Evolutionary conservation across 2,113 vertebrate species (phyloP), one percentile per base, ranked within the genome.

Genomic region (Pelvicachromis taeniatus): DNA sequence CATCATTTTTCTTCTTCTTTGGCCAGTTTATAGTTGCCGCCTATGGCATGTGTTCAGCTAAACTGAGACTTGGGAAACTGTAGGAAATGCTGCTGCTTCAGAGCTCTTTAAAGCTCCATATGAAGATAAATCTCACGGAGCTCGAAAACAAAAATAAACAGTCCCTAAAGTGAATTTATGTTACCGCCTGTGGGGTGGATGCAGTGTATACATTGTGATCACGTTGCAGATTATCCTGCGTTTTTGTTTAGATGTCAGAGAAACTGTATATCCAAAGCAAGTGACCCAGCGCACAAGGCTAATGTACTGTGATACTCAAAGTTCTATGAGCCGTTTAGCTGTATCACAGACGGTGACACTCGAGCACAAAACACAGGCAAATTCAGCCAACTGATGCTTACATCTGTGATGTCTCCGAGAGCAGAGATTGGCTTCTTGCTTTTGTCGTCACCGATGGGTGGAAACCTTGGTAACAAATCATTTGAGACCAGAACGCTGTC

Each of bases 401-500:
- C 23, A 29, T 83, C 80, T 68, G 65, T 38, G 81, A 56, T 77
- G 4, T 54, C 29, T 79, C 6, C 9, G 23, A 40, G 45, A 68
- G 78, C 81, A 5, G 80, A 1, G 61, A 91, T 91, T 91, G 93
- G 88, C 29, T 82, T 53, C 56, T 84, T n/a, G 59, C 14, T 7
- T n/a, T 65, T 89, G 91, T 90, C 86, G 81, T 94, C 93, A 94
- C 77, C 12, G 26, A 33, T 31, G 63, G 54, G 80, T 54, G 70
- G 85, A 90, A 82, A 91, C 87, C 88, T 90, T 85, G 63, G 88
- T 83, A 90, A 90, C 85, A 87, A 93, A 93, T 89, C 2, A 80
- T 78, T 78, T 87, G 78, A 73, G 52, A 86, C 83, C 85, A 70
- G 65, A 87, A 85, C 50, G 52, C 81, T 48, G 85, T 80, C 77